Base-by-base conservation (phyloP, 2,888 invertebrate genomes). In the Rhingia rostrata region DNA sequence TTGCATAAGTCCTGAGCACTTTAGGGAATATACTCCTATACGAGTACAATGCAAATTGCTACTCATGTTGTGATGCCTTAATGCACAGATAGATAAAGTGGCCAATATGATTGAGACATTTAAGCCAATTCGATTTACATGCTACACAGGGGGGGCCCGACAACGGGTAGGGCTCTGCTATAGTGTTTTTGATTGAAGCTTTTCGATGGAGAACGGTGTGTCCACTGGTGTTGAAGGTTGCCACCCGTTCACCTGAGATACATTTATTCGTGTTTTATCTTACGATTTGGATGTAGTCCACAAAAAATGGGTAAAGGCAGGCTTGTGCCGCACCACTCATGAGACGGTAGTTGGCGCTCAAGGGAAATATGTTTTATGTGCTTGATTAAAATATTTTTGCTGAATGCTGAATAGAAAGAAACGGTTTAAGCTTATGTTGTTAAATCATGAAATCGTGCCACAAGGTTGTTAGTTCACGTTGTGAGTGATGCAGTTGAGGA, bases 311-410 rank as follows among this genome's bases (percentile, higher is more conserved):
- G 12, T n/a, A 66, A 66, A 67, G 56, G 43, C 67, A 35, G 47
- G 58, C 54, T 60, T 60, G 51, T 63, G 45, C 33, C 43, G 10
- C 9, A 0, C 10, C 30, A 12, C 47, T 4, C 6, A 4, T 49
- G 14, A 10, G 78, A 72, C 73, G 67, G 66, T 78, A 61, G 73
- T 43, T 39, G 37, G 49, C 37, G 43, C 10, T 33, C 12, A 6
- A 64, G 37, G 60, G 54, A 69, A 82, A 82, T 73, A 78, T 83
- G 67, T 39, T 78, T 83, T 79, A 83, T 74, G 22, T 22, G 83
- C 56, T 78, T 73, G 79, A 83, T 83, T 83, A 78, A 83, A 83
- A 72, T 73, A 73, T 67, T 73, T 80, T 56, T 37, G 51, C 67
- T 63, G 73, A 73, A 63, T 74, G 58, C 67, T 63, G 73, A 73